A percentile compares a stretch with the other conserved stretches of the same genome.
Evolutionary conservation across 1,140 invertebrate genomes (phyloP).

Genomic region (Ladona fulva): DNA sequence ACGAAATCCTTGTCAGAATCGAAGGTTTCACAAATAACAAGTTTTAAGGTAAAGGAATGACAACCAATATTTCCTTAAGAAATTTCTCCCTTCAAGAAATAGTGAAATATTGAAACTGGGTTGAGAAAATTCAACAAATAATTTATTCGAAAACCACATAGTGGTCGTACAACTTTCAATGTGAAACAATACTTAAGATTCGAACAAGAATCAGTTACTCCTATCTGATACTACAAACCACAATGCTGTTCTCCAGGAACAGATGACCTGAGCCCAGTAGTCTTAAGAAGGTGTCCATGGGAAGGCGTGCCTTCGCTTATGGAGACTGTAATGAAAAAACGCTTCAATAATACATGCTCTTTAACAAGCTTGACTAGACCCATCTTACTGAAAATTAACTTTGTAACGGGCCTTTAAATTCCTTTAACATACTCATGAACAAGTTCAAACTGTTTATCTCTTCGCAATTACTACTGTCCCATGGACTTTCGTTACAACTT

Average conservation of each 20-base stretch:
- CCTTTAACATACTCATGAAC: constrained; percentile 32
- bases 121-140: neutral
- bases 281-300: constrained; percentile 3
- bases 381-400: constrained; percentile 24
- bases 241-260: constrained; percentile 15
- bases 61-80: neutral
- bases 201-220: neutral
- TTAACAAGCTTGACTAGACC: constrained; percentile 4
- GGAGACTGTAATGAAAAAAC: constrained; percentile 41
- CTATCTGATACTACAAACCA: constrained; percentile 19
- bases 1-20: too few species aligned
- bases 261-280: constrained; percentile 13
- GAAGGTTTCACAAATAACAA: neutral
- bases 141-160: constrained; percentile 3
- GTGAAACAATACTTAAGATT: neutral
- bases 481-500: constrained; percentile 22
- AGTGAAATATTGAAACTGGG: neutral
- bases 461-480: constrained; percentile 27
- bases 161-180: neutral
- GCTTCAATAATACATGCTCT: constrained; percentile 31
- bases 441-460: constrained; percentile 32
- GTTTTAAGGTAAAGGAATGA: neutral
- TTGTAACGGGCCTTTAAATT: constrained; percentile 29
- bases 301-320: constrained; percentile 34
- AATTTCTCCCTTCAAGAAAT: neutral